Evolutionary conservation across 1,140 invertebrate genomes (phyloP).

Genomic region (Hermetia illucens): DNA sequence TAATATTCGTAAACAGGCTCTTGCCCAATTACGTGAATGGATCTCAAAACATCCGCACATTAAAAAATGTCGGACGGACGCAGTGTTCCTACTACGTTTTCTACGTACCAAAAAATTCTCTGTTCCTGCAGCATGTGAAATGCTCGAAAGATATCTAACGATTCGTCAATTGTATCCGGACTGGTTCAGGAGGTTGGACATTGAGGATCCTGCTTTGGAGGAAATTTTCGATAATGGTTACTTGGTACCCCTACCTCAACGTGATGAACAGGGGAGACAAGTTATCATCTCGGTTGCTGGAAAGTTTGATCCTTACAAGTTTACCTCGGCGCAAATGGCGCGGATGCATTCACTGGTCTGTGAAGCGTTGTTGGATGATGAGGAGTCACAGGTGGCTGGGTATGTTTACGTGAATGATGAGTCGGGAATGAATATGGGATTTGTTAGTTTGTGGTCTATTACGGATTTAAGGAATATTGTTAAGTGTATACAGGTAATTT

Average conservation of each 20-base stretch:
- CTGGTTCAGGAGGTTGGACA: constrained; percentile 68
- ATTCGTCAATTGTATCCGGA: constrained; percentile 65
- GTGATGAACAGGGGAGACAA: constrained; percentile 54
- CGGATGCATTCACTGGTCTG: constrained; percentile 59
- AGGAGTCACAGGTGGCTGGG: constrained; percentile 59
- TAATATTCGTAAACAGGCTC: constrained; percentile 45
- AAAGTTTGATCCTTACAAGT: constrained; percentile 55
- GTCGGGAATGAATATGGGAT: constrained; percentile 64
- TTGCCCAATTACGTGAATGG: constrained; percentile 60
- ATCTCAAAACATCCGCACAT: constrained; percentile 62
- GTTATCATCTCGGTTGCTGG: constrained; percentile 61
- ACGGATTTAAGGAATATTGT: constrained; percentile 62
- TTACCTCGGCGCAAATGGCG: constrained; percentile 59
- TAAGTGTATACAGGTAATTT: constrained; percentile 55
- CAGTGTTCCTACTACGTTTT: constrained; percentile 66
- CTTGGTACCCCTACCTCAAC: constrained; percentile 56
- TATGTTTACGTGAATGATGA: constrained; percentile 76
- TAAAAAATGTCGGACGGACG: constrained; percentile 58
- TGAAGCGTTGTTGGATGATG: constrained; percentile 64
- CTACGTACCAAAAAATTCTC: constrained; percentile 76
- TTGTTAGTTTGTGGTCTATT: constrained; percentile 66
- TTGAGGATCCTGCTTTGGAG: constrained; percentile 48
- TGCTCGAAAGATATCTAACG: constrained; percentile 71
- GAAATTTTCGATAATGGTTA: constrained; percentile 73
- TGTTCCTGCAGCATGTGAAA: constrained; percentile 65